A percentile compares a stretch with the other conserved stretches of the same genome.
Conservation (phyloP, 2,888 invertebrate species). For the Tetropium fuscum region DNA sequence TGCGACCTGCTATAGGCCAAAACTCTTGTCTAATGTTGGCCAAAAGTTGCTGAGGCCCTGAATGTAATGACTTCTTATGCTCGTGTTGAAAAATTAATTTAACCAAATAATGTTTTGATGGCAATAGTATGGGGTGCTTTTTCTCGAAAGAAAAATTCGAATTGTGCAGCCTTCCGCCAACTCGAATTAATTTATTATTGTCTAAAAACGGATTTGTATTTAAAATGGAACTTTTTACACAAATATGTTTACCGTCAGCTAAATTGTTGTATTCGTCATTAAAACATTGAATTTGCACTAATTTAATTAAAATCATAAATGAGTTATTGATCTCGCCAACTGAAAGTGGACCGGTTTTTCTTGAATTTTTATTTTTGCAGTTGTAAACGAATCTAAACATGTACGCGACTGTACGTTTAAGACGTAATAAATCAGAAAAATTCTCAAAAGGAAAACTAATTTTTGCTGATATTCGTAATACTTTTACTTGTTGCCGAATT, state of each 20-base stretch:
- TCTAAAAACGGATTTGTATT: constrained; percentile 22
- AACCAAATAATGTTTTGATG: constrained; percentile 9
- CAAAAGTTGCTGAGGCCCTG: constrained; percentile 18
- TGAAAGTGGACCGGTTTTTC: constrained; percentile 7
- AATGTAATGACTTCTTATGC: constrained; percentile 15
- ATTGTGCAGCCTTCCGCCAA: constrained; percentile 24
- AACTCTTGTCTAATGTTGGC: constrained; percentile 6
- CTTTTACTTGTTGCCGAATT: not conserved
- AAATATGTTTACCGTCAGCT: not conserved
- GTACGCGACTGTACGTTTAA: not conserved
- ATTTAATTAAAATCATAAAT: not conserved
- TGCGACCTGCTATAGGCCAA: constrained; percentile 24
- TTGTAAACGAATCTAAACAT: not conserved
- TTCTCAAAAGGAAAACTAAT: not conserved
- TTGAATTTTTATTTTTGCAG: constrained; percentile 5
- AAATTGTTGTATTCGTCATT: not conserved
- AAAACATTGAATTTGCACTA: constrained; percentile 11
- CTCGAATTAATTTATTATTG: constrained; percentile 16
- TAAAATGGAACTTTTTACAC: not conserved
- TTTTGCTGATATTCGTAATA: not conserved
- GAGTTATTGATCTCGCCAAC: constrained; percentile 3
- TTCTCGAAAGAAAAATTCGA: constrained; percentile 18
- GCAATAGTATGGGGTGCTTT: constrained; percentile 18
- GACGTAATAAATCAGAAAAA: not conserved
- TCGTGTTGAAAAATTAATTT: constrained; percentile 10